Evolutionary conservation across 2,797 vertebrate genomes (phyloP).

Genomic region (Orestias chungarensis): DNA sequence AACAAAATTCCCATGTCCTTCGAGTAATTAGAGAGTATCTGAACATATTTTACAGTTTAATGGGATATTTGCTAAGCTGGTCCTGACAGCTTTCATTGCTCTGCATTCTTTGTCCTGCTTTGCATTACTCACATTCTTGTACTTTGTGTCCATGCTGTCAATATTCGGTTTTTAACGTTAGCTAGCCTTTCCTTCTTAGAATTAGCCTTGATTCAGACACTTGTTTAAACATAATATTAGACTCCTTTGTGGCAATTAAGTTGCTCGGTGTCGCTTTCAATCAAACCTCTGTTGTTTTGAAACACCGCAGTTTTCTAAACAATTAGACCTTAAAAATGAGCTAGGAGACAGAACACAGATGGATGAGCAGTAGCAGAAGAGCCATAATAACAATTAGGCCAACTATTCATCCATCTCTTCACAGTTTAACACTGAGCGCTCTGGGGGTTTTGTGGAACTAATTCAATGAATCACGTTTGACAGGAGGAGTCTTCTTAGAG

Average conservation of each 20-base stretch:
- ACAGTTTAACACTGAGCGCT: conserved; percentile 33
- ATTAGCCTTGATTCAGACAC: neutral
- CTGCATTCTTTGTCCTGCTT: too few species aligned
- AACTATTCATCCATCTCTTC: conserved; percentile 50
- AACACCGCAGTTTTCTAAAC: conserved; percentile 38
- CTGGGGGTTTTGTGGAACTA: conserved; percentile 30
- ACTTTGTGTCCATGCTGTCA: too few species aligned
- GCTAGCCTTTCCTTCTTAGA: neutral
- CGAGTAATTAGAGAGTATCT: too few species aligned
- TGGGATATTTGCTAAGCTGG: too few species aligned
- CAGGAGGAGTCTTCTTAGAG: conserved; percentile 37
- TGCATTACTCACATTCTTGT: too few species aligned
- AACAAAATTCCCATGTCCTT: too few species aligned
- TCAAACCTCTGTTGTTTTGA: conserved; percentile 23
- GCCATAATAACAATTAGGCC: conserved; percentile 43
- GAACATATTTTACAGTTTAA: too few species aligned
- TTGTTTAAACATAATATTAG: conserved; percentile 8
- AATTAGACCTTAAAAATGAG: conserved; percentile 32
- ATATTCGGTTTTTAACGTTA: neutral
- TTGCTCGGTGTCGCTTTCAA: conserved; percentile 11
- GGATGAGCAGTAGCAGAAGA: conserved; percentile 25
- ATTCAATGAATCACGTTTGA: conserved; percentile 50
- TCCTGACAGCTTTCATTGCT: too few species aligned
- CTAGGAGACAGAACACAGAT: conserved; percentile 1
- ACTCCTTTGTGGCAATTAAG: conserved; percentile 23